These are phyloP conservation scores for Drosophila prostipennis DNA, from an alignment of 2,888 invertebrate species.

Conservation along the genomic window DNA sequence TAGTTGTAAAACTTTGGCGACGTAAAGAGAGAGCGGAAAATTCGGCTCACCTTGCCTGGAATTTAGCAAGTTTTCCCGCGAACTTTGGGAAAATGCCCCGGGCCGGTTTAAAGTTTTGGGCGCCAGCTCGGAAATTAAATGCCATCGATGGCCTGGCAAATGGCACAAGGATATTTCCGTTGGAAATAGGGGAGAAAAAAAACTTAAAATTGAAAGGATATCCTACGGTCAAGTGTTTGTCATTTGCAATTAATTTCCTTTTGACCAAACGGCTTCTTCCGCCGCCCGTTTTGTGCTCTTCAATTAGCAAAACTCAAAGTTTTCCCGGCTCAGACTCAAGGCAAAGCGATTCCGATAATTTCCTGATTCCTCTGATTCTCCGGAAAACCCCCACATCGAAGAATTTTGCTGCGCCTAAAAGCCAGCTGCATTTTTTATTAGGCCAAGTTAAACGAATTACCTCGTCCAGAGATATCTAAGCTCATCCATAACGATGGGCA, in stretches of 20 bases:
- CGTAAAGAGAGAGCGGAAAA: constrained; percentile 12
- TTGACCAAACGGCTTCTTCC: constrained; percentile 62
- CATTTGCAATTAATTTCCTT: constrained; percentile 76
- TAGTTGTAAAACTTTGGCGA: constrained; percentile 30
- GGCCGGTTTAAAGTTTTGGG: constrained; percentile 50
- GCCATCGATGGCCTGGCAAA: constrained; percentile 58
- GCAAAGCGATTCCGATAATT: constrained; percentile 62
- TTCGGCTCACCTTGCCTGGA: constrained; percentile 34
- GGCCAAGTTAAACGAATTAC: constrained; percentile 66
- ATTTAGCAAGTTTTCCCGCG: constrained; percentile 30
- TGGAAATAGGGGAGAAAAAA: constrained; percentile 8
- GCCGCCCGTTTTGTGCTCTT: constrained; percentile 64
- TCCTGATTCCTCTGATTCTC: constrained; percentile 22
- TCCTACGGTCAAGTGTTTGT: constrained; percentile 66
- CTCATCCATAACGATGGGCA: constrained; percentile 38
- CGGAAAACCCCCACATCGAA: constrained; percentile 13
- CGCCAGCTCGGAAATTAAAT: constrained; percentile 69
- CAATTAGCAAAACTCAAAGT: constrained; percentile 69
- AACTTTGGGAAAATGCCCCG: constrained; percentile 45
- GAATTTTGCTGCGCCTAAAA: constrained; percentile 64
- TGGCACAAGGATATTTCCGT: constrained; percentile 32
- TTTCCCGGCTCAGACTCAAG: constrained; percentile 31
- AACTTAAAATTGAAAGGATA: constrained; percentile 52
- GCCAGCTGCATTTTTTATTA: constrained; percentile 71
- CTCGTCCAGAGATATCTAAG: constrained; percentile 26